Conservation (phyloP, 2,888 invertebrate genomes). For the Campoletis raptor region DNA sequence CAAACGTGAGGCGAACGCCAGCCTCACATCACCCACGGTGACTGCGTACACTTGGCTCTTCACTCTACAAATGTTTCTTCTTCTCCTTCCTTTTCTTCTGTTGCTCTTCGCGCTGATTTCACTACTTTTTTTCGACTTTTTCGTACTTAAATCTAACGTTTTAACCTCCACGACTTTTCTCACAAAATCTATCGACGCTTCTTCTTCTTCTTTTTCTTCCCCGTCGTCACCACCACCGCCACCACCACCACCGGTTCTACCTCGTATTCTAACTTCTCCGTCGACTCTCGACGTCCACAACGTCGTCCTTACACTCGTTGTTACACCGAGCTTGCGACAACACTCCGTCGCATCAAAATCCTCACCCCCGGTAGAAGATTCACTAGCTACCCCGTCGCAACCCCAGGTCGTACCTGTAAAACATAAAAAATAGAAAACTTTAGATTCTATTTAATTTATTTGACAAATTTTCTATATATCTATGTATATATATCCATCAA, state of each 20-base stretch:
- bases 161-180: slow-evolving; percentile 28
- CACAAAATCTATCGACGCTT: slow-evolving; percentile 35
- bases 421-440: slow-evolving; percentile 48
- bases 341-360: slow-evolving; percentile 64
- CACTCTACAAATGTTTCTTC: slow-evolving; percentile 64
- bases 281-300: slow-evolving; percentile 61
- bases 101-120: slow-evolving; percentile 55
- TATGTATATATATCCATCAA: slow-evolving; percentile 8
- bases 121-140: slow-evolving; percentile 69
- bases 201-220: slow-evolving; percentile 46
- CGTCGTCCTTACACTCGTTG: slow-evolving; percentile 58
- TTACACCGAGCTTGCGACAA: slow-evolving; percentile 51
- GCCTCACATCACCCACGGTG: slow-evolving; percentile 84
- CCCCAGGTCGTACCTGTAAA: slow-evolving; percentile 83
- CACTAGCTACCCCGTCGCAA: slow-evolving; percentile 83
- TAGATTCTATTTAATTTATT: slow-evolving; percentile 9
- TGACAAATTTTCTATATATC: slow-evolving; percentile 10
- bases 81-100: slow-evolving; percentile 61
- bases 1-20: slow-evolving; percentile 84
- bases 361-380: slow-evolving; percentile 77
- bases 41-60: slow-evolving; percentile 74
- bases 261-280: slow-evolving; percentile 66
- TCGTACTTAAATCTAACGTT: slow-evolving; percentile 67
- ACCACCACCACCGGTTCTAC: slow-evolving; percentile 62
- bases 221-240: slow-evolving; percentile 53